A percentile compares a stretch with the other conserved stretches of the same genome.
phyloP scores from a whole-genome alignment of 2,113 vertebrate species.

The Ctenodactylus gundi region DNA sequence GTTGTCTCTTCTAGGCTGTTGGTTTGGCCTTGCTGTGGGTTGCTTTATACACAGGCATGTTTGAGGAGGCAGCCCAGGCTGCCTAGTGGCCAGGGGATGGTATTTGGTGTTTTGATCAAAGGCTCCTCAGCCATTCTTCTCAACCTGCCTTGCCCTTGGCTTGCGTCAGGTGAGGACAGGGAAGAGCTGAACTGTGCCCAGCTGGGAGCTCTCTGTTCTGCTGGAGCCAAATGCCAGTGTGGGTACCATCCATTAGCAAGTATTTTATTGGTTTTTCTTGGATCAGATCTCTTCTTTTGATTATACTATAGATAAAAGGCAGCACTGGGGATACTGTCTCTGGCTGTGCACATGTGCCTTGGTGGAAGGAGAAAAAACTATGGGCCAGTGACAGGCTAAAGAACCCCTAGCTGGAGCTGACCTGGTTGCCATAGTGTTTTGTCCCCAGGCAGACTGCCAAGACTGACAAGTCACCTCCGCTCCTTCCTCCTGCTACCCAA shows the following conservation, averaged over 20 bases:
- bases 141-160: not conserved
- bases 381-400: not conserved
- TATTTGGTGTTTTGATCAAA: too few relatives aligned
- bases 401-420: not conserved
- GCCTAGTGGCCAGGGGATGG: fast-evolving
- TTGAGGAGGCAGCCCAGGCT: not conserved
- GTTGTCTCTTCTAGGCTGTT: not conserved
- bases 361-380: not conserved
- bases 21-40: not conserved
- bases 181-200: not conserved
- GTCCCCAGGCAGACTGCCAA: not conserved
- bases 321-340: fast-evolving
- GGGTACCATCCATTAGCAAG: not conserved
- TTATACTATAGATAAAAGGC: not conserved
- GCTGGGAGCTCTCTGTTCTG: not conserved
- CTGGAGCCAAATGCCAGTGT: not conserved
- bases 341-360: not conserved
- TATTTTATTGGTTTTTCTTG: not conserved
- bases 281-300: constrained; percentile 3
- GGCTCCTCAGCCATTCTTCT: too few relatives aligned
- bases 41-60: not conserved
- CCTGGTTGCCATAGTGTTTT: not conserved
- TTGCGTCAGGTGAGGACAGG: constrained; percentile 7
- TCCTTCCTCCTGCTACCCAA: not conserved
- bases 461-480: not conserved